Conservation (phyloP, 2,113 vertebrate genomes). For the Amphiprion ocellaris region DNA sequence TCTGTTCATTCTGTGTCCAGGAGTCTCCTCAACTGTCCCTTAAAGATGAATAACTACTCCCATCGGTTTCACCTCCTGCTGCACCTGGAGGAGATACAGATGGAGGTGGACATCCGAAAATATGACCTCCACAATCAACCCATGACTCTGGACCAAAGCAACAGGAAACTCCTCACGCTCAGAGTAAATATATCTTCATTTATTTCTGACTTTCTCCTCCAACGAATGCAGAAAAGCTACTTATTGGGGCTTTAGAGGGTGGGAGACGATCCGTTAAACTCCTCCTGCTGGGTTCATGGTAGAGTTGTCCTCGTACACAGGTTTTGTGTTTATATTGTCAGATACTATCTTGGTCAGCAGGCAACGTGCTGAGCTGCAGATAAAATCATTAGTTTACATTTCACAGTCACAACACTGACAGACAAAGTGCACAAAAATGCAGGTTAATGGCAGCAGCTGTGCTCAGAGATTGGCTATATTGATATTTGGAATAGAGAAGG, state of each 20-base stretch:
- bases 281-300: too few relatives aligned
- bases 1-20: slow-evolving; percentile 70
- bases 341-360: not conserved
- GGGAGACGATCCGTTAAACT: too few relatives aligned
- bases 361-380: too few relatives aligned
- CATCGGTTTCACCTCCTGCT: slow-evolving; percentile 88
- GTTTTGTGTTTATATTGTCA: not conserved
- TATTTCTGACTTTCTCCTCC: not conserved
- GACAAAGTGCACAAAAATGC: too few relatives aligned
- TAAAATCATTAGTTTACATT: not conserved
- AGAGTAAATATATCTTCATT: slow-evolving; percentile 75
- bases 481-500: too few relatives aligned
- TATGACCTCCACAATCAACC: slow-evolving; percentile 85
- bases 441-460: too few relatives aligned
- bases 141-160: slow-evolving; percentile 84
- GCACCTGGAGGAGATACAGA: slow-evolving; percentile 94
- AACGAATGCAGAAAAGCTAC: too few relatives aligned
- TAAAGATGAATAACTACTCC: slow-evolving; percentile 85
- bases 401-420: too few relatives aligned
- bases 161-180: slow-evolving; percentile 84
- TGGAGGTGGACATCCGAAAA: slow-evolving; percentile 91
- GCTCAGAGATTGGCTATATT: too few relatives aligned
- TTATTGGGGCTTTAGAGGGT: too few relatives aligned
- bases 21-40: slow-evolving; percentile 76
- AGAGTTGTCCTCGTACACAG: not conserved